A percentile compares a stretch with the other conserved stretches of the same genome.
Evolutionary conservation across 2,797 vertebrate species (phyloP).

Genomic region (Atherinosoma microstoma): DNA sequence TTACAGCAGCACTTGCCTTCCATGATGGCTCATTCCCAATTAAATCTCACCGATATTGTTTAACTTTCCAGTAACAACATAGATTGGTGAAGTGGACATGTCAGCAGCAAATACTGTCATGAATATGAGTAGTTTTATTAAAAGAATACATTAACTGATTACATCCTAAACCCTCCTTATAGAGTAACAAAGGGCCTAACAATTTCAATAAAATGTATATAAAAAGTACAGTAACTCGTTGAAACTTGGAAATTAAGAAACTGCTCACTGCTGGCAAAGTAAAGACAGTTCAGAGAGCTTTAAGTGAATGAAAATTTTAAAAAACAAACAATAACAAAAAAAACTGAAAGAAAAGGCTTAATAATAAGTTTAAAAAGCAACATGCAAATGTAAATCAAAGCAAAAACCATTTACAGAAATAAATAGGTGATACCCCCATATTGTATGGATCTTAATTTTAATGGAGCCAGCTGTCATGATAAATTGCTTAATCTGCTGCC

Average conservation of each 20-base stretch:
- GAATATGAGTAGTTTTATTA: constrained; percentile 21
- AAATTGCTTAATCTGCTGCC: no score
- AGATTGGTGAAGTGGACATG: constrained; percentile 41
- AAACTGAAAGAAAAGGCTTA: neutral
- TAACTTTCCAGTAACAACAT: constrained; percentile 61
- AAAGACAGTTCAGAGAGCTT: neutral
- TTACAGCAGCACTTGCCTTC: constrained; percentile 47
- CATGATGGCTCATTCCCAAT: constrained; percentile 71
- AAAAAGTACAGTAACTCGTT: neutral
- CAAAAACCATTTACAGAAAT: neutral
- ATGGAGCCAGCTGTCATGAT: neutral
- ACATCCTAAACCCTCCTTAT: neutral
- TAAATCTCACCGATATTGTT: constrained; percentile 67
- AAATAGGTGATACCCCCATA: no score
- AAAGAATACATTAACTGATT: constrained; percentile 41
- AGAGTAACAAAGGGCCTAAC: neutral
- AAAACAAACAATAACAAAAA: neutral
- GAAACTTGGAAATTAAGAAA: neutral
- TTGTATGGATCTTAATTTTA: neutral
- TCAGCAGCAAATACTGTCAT: constrained; percentile 25
- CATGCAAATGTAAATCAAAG: neutral
- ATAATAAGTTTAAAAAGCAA: no score
- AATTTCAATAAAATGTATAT: neutral
- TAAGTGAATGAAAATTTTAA: neutral
- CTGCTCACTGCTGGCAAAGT: neutral